Evolutionary conservation across 2,113 vertebrate genomes (phyloP).

Genomic region (Pungitius pungitius): DNA sequence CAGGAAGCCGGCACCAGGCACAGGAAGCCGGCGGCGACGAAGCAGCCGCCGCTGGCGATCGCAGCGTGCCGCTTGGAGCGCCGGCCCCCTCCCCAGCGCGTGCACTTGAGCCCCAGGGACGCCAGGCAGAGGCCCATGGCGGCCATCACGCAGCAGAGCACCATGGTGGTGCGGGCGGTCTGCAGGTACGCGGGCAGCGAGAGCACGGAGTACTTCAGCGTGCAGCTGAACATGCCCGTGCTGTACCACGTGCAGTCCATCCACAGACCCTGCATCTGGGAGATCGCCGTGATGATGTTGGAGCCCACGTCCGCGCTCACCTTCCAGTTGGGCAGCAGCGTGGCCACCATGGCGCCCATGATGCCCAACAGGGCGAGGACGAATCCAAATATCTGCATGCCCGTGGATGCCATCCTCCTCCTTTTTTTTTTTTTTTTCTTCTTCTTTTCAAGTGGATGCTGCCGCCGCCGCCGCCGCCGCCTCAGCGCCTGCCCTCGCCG

Average conservation of each 20-base stretch:
- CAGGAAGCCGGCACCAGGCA: conserved; percentile 91
- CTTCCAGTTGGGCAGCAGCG: conserved; percentile 94
- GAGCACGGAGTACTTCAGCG: conserved; percentile 88
- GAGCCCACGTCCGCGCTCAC: conserved; percentile 89
- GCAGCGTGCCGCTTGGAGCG: conserved; percentile 86
- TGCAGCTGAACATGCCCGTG: conserved; percentile 97
- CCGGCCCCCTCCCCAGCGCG: conserved; percentile 85
- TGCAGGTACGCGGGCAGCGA: conserved; percentile 90
- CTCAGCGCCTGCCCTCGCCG: conserved; percentile 59
- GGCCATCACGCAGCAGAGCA: conserved; percentile 90
- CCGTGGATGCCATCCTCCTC: conserved; percentile 87
- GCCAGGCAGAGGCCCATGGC: conserved; percentile 89
- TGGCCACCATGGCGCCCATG: conserved; percentile 88
- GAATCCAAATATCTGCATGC: conserved; percentile 93
- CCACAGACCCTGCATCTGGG: conserved; percentile 95
- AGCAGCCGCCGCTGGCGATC: conserved; percentile 88
- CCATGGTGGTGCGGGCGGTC: conserved; percentile 92
- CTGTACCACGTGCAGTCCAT: conserved; percentile 99
- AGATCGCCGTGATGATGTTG: conserved; percentile 91
- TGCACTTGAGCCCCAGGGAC: conserved; percentile 92
- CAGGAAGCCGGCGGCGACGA: conserved; percentile 86
- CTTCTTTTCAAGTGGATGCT: conserved; percentile 53
- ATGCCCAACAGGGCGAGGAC: conserved; percentile 86
- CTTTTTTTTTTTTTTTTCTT: no score
- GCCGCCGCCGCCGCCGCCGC: conserved; percentile 40